phyloP scores from a whole-genome alignment of 2,888 invertebrate genomes.

The Acanthopleura granulata region DNA sequence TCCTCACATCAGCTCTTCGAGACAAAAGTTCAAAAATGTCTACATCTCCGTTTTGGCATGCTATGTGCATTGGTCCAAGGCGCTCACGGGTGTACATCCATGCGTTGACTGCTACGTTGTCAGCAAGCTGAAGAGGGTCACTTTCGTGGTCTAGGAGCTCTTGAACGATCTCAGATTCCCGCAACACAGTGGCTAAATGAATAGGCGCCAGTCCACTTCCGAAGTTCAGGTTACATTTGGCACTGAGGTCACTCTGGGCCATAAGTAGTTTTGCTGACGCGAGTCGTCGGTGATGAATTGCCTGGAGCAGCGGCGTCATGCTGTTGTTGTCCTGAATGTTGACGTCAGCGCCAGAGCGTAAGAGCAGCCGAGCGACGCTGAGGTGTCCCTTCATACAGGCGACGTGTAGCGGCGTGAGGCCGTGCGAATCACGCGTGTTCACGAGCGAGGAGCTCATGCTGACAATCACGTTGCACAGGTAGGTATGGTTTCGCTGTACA shows the following conservation, averaged over 20 bases:
- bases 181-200: background rate
- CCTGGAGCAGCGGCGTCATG: background rate
- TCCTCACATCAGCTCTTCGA: background rate
- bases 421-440: background rate
- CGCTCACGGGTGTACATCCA: background rate
- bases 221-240: background rate
- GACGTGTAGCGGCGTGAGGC: background rate
- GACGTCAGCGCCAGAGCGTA: background rate
- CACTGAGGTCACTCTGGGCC: background rate
- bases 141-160: background rate
- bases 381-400: background rate
- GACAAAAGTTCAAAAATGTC: background rate
- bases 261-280: background rate
- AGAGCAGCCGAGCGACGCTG: background rate
- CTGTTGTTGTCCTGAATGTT: background rate
- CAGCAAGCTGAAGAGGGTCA: background rate
- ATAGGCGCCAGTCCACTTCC: background rate
- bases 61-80: background rate
- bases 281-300: background rate
- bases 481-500: background rate
- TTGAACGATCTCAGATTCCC: background rate
- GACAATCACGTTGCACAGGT: conserved; percentile 4
- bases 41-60: background rate
- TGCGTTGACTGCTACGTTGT: background rate
- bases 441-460: background rate